Conservation (phyloP, 2,888 invertebrate genomes). For the Pristionchus japonicus region DNA sequence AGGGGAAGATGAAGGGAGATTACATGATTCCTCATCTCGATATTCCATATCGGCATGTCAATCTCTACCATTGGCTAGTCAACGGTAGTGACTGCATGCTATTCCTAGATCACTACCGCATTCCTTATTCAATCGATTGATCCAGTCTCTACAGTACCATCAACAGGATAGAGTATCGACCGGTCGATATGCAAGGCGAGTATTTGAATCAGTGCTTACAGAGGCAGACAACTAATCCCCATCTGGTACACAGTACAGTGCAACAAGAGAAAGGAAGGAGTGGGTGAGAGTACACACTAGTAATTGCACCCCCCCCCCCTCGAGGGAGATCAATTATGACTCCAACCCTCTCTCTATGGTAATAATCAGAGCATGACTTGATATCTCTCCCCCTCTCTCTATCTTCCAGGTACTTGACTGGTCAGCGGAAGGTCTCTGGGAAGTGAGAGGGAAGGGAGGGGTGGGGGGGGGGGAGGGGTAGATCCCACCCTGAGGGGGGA, state of each 20-base stretch:
- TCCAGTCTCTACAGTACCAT: neutral
- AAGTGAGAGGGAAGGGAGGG: neutral
- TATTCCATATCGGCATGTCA: neutral
- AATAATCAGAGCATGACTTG: conserved; percentile 38
- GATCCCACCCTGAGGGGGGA: conserved; percentile 27
- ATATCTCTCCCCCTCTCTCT: neutral
- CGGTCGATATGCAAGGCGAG: neutral
- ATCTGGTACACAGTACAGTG: neutral
- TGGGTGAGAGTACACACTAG: conserved; percentile 7
- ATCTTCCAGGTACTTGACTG: conserved; percentile 22
- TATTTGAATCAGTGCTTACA: conserved; percentile 35
- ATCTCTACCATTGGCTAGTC: neutral
- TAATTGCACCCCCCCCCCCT: neutral
- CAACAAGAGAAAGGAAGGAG: neutral
- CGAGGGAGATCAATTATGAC: conserved; percentile 11
- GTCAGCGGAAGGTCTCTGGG: neutral
- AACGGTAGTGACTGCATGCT: neutral
- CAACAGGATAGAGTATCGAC: neutral
- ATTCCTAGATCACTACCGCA: neutral
- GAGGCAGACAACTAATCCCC: conserved; percentile 34
- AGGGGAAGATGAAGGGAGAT: neutral
- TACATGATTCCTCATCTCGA: neutral
- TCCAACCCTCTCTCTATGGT: neutral
- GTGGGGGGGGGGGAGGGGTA: neutral
- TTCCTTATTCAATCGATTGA: neutral